Evolutionary conservation across 2,113 vertebrate genomes (phyloP).

Genomic region (Eclectus roratus): DNA sequence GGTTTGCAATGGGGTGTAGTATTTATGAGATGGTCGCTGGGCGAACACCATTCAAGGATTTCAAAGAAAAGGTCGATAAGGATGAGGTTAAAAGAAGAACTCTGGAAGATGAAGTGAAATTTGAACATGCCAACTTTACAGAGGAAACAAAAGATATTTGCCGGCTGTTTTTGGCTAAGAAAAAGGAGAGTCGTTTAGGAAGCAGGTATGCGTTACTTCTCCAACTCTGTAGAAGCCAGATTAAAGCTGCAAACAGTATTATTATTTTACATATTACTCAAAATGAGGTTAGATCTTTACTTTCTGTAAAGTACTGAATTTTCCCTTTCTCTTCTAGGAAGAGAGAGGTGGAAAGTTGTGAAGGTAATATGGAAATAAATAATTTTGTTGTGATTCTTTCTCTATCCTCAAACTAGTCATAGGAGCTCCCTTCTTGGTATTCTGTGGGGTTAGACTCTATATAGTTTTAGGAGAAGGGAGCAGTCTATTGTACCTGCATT

Average conservation of each 20-base stretch:
- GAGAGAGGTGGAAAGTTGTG: not conserved
- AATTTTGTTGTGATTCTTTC: not conserved
- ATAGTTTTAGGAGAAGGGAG: not conserved
- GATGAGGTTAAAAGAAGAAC: slow-evolving; percentile 84
- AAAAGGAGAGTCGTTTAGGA: slow-evolving; percentile 77
- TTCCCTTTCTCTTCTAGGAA: not conserved
- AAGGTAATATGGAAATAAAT: not conserved
- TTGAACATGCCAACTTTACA: slow-evolving; percentile 80
- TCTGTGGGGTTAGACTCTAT: not conserved
- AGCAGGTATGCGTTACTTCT: slow-evolving; percentile 75
- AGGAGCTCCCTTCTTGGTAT: not conserved
- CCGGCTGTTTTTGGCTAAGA: slow-evolving; percentile 82
- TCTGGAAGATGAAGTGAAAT: slow-evolving; percentile 83
- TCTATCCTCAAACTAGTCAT: not conserved
- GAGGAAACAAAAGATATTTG: slow-evolving; percentile 81
- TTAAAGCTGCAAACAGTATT: not conserved
- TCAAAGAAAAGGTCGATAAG: slow-evolving; percentile 84
- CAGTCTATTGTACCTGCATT: not conserved
- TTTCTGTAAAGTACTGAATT: not conserved
- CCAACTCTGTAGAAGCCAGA: not conserved
- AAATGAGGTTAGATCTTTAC: not conserved
- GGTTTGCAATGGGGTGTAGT: slow-evolving; percentile 90
- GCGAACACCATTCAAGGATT: slow-evolving; percentile 86
- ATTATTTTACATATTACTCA: not conserved
- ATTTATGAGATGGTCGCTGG: slow-evolving; percentile 90